Conservation (phyloP, 2,888 invertebrate genomes). For the Cheilosia grossa region DNA sequence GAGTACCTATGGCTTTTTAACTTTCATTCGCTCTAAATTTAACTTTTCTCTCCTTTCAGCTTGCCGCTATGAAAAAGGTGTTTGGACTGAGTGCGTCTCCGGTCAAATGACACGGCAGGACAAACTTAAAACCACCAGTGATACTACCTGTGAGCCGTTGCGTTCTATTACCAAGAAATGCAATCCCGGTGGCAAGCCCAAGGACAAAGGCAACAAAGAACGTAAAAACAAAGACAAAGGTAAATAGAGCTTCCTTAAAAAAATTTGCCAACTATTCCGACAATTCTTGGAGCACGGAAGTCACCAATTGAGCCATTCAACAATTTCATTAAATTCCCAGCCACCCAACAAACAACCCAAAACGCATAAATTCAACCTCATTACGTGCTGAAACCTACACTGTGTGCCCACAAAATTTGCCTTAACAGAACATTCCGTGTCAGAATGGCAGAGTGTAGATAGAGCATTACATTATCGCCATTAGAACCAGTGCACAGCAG, state of each 20-base stretch:
- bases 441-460: neutral
- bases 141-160: slow-evolving; percentile 90
- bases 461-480: slow-evolving; percentile 17
- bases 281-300: neutral
- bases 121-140: slow-evolving; percentile 90
- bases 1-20: neutral
- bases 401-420: slow-evolving; percentile 38
- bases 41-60: slow-evolving; percentile 83
- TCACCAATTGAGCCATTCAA: slow-evolving; percentile 1
- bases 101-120: slow-evolving; percentile 93
- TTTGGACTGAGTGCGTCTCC: slow-evolving; percentile 92
- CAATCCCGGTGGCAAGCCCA: slow-evolving; percentile 86
- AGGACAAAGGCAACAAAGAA: slow-evolving; percentile 79
- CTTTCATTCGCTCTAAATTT: neutral
- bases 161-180: slow-evolving; percentile 93
- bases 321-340: slow-evolving; percentile 30
- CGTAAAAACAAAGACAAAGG: slow-evolving; percentile 84
- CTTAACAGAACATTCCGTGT: slow-evolving; percentile 23
- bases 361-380: slow-evolving; percentile 64
- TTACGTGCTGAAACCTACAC: slow-evolving; percentile 44
- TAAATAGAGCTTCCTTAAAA: slow-evolving; percentile 79
- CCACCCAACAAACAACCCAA: slow-evolving; percentile 1
- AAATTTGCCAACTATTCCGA: slow-evolving; percentile 43
- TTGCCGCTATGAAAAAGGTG: slow-evolving; percentile 95
- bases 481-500: slow-evolving; percentile 63